Evolutionary conservation across 2,113 vertebrate genomes (phyloP).

Genomic region (Nannospalax galili): DNA sequence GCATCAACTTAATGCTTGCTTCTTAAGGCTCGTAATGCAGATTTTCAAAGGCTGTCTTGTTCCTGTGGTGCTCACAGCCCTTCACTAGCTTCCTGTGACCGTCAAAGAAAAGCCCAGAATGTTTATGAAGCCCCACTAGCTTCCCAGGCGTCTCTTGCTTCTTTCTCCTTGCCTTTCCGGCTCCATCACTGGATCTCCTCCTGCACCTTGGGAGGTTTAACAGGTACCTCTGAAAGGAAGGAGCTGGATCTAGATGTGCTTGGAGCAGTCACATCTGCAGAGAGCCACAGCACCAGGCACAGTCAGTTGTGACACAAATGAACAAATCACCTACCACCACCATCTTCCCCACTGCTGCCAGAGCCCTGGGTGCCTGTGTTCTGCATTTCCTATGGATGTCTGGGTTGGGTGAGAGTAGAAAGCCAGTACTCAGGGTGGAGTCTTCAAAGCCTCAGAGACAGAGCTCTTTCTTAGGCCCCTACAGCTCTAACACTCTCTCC

Average conservation of each 20-base stretch:
- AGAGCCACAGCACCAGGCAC: background rate
- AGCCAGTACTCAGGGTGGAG: background rate
- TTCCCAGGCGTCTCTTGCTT: fast-evolving
- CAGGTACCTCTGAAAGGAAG: background rate
- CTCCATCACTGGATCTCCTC: background rate
- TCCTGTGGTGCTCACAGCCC: background rate
- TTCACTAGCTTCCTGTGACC: background rate
- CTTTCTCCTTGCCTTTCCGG: background rate
- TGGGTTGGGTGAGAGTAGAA: background rate
- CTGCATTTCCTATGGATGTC: background rate
- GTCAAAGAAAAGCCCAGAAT: background rate
- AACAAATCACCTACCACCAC: background rate
- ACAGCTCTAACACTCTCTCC: background rate
- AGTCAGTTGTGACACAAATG: background rate
- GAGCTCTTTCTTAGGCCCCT: background rate
- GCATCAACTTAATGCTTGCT: constrained; percentile 83
- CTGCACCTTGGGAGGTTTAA: background rate
- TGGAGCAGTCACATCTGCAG: fast-evolving
- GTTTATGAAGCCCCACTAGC: too few species aligned
- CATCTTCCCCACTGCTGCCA: background rate
- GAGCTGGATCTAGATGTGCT: background rate
- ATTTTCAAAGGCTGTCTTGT: constrained; percentile 65
- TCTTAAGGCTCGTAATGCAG: constrained; percentile 91
- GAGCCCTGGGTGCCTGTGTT: background rate
- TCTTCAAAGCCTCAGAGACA: background rate